Base-by-base conservation (phyloP, 2,888 invertebrate genomes). In the Cybosia mesomella region DNA sequence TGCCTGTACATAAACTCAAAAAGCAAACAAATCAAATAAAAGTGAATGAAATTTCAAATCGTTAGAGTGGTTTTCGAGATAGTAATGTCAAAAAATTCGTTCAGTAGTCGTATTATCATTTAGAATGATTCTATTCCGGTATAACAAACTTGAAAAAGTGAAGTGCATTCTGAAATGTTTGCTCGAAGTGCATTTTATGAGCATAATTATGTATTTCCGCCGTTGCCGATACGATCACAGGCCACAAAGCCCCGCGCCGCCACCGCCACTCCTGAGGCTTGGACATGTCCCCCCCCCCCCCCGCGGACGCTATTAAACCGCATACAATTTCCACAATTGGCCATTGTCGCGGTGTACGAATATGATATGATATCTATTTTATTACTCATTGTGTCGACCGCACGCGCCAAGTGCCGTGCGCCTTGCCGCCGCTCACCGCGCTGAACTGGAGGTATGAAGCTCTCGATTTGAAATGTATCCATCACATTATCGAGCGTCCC, bases 371-470 rank as follows among this genome's bases (percentile, higher is more conserved):
- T 39, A 22, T 34, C 34, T 34, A 49, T 65, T 65, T 65, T 65
- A 65, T 65, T 32, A 32, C 18, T 34, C 18, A 58, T 65, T 65
- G 64, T 65, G 49, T 65, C 3, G 11, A 13, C 22, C 49, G 21
- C 18, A 43, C 57, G 57, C 57, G 57, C 57, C 13, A n/a, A n/a
- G 10, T 22, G 21, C 24, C 9, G 36, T 5, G 18, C 18, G 13
- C 18, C 0, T 0, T 1, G 43, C 18, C 39, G 0, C 34, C 9
- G 34, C 9, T 2, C 13, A 13, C 36, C 36, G 8, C 34, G 8
- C 9, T 1, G 5, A 9, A 1, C 36, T 36, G 36, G 11, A 36
- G 13, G 10, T 13, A 36, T 28, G 28, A 28, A 28, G 28, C 28
- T 5, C 2, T 28, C 28, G 28, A n/a, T n/a, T n/a, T n/a, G n/a